A percentile compares a stretch with the other conserved stretches of the same genome.
Conservation (phyloP, 1,140 invertebrate genomes). For the Ctenoplectra terminalis region DNA sequence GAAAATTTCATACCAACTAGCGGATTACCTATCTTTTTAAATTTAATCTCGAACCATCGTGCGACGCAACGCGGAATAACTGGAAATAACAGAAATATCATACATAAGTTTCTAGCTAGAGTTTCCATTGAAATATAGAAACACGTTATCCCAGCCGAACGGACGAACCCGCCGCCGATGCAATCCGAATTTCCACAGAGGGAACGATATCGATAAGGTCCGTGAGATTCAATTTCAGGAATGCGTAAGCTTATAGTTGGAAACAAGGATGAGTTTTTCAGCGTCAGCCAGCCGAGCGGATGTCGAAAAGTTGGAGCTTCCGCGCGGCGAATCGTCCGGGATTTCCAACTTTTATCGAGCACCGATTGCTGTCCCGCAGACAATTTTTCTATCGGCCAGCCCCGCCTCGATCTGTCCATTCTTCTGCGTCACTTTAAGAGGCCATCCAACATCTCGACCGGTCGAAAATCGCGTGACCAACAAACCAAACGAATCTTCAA, state of each 20-base stretch:
- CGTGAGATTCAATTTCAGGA: slow-evolving; percentile 65
- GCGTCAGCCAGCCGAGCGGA: slow-evolving; percentile 34
- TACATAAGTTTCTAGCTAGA: not conserved
- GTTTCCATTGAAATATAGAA: slow-evolving; percentile 10
- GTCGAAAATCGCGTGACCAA: not conserved
- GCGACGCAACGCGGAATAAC: not conserved
- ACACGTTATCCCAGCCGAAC: not conserved
- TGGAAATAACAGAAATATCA: not conserved
- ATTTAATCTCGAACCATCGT: not conserved
- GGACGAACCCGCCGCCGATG: not conserved
- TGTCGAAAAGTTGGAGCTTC: slow-evolving; percentile 59
- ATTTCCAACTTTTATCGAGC: slow-evolving; percentile 70
- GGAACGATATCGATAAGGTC: slow-evolving; percentile 65
- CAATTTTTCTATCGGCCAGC: slow-evolving; percentile 52
- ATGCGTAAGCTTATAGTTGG: slow-evolving; percentile 70
- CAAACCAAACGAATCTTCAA: slow-evolving; percentile 6
- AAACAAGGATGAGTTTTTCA: slow-evolving; percentile 68
- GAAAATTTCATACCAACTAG: not conserved
- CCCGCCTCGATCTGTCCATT: slow-evolving; percentile 48
- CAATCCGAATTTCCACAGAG: slow-evolving; percentile 34
- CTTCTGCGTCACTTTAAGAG: slow-evolving; percentile 27
- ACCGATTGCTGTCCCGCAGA: slow-evolving; percentile 64
- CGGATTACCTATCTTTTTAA: not conserved
- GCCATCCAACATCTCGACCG: not conserved
- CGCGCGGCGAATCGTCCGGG: slow-evolving; percentile 60